A percentile compares a stretch with the other conserved stretches of the same genome.
Conservation (phyloP, 2,797 vertebrate genomes). For the Catharus ustulatus region DNA sequence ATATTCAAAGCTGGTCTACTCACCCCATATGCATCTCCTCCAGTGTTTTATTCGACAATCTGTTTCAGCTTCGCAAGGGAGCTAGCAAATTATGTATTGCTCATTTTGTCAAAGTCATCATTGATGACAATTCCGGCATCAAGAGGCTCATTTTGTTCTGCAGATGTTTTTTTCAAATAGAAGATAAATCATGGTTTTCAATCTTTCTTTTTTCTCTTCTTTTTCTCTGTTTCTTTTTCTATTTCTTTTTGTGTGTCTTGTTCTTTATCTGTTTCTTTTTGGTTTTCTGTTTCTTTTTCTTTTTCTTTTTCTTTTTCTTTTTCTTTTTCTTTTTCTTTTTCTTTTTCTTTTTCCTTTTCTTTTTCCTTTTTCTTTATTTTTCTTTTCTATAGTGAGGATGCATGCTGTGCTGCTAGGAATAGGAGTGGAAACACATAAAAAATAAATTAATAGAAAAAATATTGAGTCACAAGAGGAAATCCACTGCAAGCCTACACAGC, state of each 20-base stretch:
- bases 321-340: neutral
- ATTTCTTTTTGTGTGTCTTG: no score
- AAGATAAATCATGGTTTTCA: slow-evolving; percentile 75
- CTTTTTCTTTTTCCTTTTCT: fast-evolving
- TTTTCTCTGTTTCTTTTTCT: neutral
- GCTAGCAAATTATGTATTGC: slow-evolving; percentile 82
- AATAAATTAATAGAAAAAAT: slow-evolving; percentile 67
- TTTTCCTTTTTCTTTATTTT: neutral
- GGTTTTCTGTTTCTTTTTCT: fast-evolving
- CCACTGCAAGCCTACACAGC: slow-evolving; percentile 37
- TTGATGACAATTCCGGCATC: slow-evolving; percentile 85
- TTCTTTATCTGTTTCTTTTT: neutral
- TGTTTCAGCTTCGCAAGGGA: slow-evolving; percentile 80
- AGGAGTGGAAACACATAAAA: slow-evolving; percentile 63
- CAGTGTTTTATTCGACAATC: slow-evolving; percentile 82
- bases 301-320: fast-evolving
- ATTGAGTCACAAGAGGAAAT: slow-evolving; percentile 54
- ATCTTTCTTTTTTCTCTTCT: neutral
- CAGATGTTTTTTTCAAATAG: slow-evolving; percentile 81
- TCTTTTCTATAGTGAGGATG: neutral
- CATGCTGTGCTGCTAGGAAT: slow-evolving; percentile 43
- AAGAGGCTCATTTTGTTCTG: slow-evolving; percentile 82
- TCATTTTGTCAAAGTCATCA: slow-evolving; percentile 85
- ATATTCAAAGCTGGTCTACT: slow-evolving; percentile 75
- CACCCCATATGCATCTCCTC: slow-evolving; percentile 80